Evolutionary conservation across 1,140 invertebrate genomes (phyloP).

Genomic region (Aphis craccivora): DNA sequence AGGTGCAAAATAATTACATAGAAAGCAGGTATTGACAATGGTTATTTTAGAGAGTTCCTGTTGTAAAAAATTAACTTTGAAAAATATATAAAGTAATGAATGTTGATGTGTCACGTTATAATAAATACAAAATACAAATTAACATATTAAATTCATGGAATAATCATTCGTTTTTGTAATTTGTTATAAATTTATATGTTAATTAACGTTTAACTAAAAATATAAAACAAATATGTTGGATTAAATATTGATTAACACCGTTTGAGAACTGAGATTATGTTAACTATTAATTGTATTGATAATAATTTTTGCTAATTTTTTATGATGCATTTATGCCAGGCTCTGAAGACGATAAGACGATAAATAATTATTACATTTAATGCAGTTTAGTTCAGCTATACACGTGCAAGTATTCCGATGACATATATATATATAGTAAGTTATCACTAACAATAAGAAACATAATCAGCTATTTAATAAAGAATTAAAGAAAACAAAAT

Average conservation of each 20-base stretch:
- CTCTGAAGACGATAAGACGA: too few species aligned
- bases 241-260: not conserved
- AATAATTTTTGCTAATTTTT: too few species aligned
- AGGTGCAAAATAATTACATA: conserved; percentile 28
- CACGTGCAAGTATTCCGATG: not conserved
- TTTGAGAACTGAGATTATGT: not conserved
- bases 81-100: not conserved
- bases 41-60: conserved; percentile 33
- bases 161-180: not conserved
- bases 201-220: not conserved
- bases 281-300: not conserved
- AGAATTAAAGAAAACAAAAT: not conserved
- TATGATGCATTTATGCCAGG: too few species aligned
- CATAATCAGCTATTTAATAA: not conserved
- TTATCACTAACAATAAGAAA: not conserved
- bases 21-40: not conserved
- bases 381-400: not conserved
- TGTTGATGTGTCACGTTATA: not conserved
- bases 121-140: not conserved
- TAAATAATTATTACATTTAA: not conserved
- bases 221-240: not conserved
- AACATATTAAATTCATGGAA: conserved; percentile 22
- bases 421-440: not conserved
- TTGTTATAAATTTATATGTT: not conserved
- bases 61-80: not conserved